A percentile compares a stretch with the other conserved stretches of the same genome.
phyloP scores from a whole-genome alignment of 37 sponge, comb jelly and placozoan genomes.

The Axinella damicornis region DNA sequence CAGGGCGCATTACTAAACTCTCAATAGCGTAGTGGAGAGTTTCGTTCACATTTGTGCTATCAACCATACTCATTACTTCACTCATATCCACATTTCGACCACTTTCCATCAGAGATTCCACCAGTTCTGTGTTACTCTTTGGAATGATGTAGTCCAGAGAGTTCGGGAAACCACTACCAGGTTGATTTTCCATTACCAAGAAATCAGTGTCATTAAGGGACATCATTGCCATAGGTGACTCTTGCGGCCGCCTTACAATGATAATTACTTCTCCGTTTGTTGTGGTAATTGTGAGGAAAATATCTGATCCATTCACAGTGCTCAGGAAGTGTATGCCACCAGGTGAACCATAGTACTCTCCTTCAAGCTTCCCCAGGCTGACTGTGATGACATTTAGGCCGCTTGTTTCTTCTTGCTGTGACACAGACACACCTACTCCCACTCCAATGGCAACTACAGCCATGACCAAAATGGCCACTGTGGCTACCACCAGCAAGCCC shows the following conservation, averaged over 20 bases:
- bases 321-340: slow-evolving; percentile 17
- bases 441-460: background rate
- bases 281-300: background rate
- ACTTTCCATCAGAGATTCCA: background rate
- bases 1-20: background rate
- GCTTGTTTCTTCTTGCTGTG: too few species aligned
- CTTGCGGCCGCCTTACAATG: background rate
- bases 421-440: slow-evolving; percentile 1
- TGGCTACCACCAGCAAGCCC: background rate
- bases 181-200: slow-evolving; percentile 8
- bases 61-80: background rate
- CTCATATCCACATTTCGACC: background rate
- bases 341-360: slow-evolving; percentile 8
- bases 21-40: background rate
- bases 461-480: background rate
- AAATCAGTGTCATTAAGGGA: background rate
- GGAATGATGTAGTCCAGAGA: background rate
- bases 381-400: background rate
- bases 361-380: background rate
- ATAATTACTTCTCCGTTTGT: background rate
- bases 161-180: background rate
- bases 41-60: background rate
- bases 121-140: background rate
- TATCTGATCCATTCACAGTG: background rate
- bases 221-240: slow-evolving; percentile 11